Base-by-base conservation (phyloP, 2,888 invertebrate species). In the Calameuta filiformis region DNA sequence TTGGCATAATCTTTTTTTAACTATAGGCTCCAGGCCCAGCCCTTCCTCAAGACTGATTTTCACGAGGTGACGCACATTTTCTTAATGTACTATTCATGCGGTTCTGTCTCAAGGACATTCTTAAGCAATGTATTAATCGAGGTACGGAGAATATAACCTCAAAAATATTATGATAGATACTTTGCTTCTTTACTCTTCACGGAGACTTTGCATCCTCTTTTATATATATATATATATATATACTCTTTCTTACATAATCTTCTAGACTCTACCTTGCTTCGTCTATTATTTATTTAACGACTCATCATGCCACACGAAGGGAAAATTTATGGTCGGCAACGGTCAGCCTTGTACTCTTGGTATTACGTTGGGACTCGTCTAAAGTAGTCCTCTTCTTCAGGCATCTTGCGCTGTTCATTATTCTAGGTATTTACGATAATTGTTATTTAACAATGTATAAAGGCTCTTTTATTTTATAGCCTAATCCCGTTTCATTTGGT, bases 1-100 rank as follows among this genome's bases (percentile, higher is more conserved):
- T 71, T 71, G 33, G 77, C 69, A 80, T 80, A 81, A 81, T 79
- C 79, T 79, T 73, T 73, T 76, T 76, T 73, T 79, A 76, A 79
- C 78, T 77, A 79, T 75, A 77, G 76, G 35, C 40, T 34, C 78
- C 33, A 73, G 35, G 75, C 75, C 80, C 76, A 81, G 76, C 79
- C 80, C 77, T 77, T 76, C 33, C n/a, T 69, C 74, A 69, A 73
- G 33, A 76, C 74, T 56, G 56, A 56, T 23, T 56, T 56, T 56
- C 23, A 56, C 56, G 56, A 56, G 2, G 56, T 1, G 56, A 56
- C 56, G 23, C 23, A 56, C 56, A 23, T 56, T 56, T 56, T 56
- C 56, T 23, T 15, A 9, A 56, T 56, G 9, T 23, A 23, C 23
- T 56, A 56, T 56, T 56, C 56, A 56, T 56, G 9, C 9, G 9